Evolutionary conservation across 2,797 vertebrate species (phyloP).

Genomic region (Anomalospiza imberbis): DNA sequence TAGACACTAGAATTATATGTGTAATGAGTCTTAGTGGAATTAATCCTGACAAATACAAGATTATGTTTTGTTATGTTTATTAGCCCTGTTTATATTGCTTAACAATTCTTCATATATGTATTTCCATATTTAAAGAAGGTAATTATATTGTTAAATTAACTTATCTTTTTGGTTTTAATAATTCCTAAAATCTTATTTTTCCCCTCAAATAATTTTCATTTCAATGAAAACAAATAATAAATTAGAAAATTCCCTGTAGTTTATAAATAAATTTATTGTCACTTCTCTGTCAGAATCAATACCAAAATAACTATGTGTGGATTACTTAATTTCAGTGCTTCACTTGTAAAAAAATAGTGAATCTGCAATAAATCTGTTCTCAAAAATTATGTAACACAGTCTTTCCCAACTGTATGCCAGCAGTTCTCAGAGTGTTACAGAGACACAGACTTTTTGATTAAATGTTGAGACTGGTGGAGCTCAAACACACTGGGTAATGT

Average conservation of each 20-base stretch:
- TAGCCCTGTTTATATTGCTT: not conserved
- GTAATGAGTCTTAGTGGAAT: not conserved
- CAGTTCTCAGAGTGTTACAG: constrained; percentile 30
- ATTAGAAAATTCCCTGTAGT: not conserved
- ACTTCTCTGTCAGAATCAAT: not conserved
- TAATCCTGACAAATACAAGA: not conserved
- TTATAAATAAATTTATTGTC: constrained; percentile 1
- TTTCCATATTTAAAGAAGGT: not conserved
- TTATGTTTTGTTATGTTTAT: not conserved
- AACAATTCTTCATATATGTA: not conserved
- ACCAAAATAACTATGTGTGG: not conserved
- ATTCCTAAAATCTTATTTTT: not conserved
- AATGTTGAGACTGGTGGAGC: constrained; percentile 9
- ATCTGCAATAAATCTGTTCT: not conserved
- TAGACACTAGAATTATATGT: not conserved
- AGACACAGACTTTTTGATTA: constrained; percentile 42
- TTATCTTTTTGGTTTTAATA: not conserved
- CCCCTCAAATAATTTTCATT: not conserved
- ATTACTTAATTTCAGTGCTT: not conserved
- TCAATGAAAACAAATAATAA: not conserved
- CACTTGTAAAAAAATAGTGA: not conserved
- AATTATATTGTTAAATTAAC: not conserved
- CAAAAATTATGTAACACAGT: constrained; percentile 26
- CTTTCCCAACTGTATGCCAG: constrained; percentile 44
- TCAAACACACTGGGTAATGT: not conserved